Percentiles rank a stretch among this genome's conserved stretches.
These are phyloP conservation scores for Progne subis DNA, from an alignment of 2,113 vertebrate species.

Conservation along the genomic window DNA sequence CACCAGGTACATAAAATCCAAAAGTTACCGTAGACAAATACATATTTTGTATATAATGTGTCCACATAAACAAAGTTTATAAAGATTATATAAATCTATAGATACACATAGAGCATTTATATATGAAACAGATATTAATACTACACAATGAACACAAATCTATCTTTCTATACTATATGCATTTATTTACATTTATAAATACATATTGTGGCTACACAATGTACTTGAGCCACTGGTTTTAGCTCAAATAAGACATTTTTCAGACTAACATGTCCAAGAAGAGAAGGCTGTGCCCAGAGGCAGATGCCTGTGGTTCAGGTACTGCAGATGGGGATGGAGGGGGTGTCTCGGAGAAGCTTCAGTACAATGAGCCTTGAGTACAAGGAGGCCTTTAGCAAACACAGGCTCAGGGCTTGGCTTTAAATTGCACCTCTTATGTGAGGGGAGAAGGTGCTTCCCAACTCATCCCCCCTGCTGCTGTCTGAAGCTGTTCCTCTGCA, in stretches of 20 bases:
- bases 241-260: not conserved
- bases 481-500: not conserved
- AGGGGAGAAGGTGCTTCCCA: not conserved
- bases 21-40: not conserved
- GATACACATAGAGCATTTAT: not conserved
- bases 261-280: not conserved
- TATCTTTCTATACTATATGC: not conserved
- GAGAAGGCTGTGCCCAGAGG: not conserved
- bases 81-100: not conserved
- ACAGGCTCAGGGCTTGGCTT: not conserved
- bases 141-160: not conserved
- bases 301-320: not conserved
- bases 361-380: not conserved
- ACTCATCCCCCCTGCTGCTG: not conserved
- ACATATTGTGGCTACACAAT: not conserved
- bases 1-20: not conserved
- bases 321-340: not conserved
- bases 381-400: not conserved
- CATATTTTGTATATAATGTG: not conserved
- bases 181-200: not conserved
- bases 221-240: not conserved
- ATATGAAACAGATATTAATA: not conserved
- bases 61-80: not conserved
- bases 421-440: not conserved
- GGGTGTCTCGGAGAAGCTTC: accelerated